Evolutionary conservation across 2,888 invertebrate genomes (phyloP).

Genomic region (Oegoconia quadripuncta): DNA sequence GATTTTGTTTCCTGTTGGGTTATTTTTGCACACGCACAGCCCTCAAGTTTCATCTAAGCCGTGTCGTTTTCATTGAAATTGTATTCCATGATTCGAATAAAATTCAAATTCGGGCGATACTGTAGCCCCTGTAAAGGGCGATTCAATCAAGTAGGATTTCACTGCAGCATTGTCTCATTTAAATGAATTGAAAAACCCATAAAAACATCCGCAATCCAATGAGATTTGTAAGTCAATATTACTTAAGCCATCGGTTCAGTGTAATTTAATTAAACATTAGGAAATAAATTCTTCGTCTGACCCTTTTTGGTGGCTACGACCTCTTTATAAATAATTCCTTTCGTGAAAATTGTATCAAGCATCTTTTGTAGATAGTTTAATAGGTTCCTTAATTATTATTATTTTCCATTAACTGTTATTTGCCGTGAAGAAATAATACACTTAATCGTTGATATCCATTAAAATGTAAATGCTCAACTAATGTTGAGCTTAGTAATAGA

Average conservation of each 20-base stretch:
- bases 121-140: slow-evolving; percentile 42
- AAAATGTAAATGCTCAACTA: too few species aligned
- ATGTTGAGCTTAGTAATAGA: too few species aligned
- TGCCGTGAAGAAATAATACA: too few species aligned
- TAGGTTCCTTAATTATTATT: too few species aligned
- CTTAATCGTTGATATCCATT: too few species aligned
- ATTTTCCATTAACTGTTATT: too few species aligned
- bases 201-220: slow-evolving; percentile 29
- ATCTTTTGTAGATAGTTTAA: too few species aligned
- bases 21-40: slow-evolving; percentile 50
- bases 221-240: slow-evolving; percentile 23
- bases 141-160: slow-evolving; percentile 64
- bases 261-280: slow-evolving; percentile 7
- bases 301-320: background rate
- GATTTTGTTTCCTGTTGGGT: slow-evolving; percentile 54
- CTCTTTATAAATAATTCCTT: too few species aligned
- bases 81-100: slow-evolving; percentile 53
- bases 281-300: slow-evolving; percentile 1
- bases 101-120: slow-evolving; percentile 57
- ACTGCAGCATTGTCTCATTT: slow-evolving; percentile 54
- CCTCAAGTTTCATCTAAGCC: slow-evolving; percentile 45
- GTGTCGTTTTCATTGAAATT: slow-evolving; percentile 58
- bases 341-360: too few species aligned
- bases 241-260: slow-evolving; percentile 11
- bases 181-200: slow-evolving; percentile 48